phyloP scores from a whole-genome alignment of 2,113 vertebrate genomes.

The Tupaia chinensis region DNA sequence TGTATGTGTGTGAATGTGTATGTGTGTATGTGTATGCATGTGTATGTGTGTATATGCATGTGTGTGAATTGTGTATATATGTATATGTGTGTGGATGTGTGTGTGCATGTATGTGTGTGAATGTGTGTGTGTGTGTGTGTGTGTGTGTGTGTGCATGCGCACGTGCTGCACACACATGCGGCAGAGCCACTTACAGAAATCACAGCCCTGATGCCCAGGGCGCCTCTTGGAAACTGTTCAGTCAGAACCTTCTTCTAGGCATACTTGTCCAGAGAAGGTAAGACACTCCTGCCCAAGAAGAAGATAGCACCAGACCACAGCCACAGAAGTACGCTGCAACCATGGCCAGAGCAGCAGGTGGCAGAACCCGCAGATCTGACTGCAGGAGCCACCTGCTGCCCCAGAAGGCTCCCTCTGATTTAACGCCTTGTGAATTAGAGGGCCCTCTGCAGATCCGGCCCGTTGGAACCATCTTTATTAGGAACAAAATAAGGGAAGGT shows the following conservation, averaged over 20 bases:
- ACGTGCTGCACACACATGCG: background rate
- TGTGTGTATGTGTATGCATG: conserved; percentile 26
- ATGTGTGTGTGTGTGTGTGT: no score
- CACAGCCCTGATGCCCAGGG: background rate
- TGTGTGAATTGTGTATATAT: no score
- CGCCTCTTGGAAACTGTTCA: background rate
- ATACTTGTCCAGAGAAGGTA: background rate
- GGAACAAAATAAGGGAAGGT: conserved; percentile 79
- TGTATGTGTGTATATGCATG: no score
- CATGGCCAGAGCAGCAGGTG: background rate
- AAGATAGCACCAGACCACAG: background rate
- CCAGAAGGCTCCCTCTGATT: background rate
- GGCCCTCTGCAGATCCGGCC: background rate
- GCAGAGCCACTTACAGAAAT: background rate
- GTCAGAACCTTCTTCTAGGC: background rate
- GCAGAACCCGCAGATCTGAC: background rate
- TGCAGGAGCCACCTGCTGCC: background rate
- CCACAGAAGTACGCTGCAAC: background rate
- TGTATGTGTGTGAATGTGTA: background rate
- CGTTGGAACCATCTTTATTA: conserved; percentile 71
- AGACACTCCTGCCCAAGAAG: background rate
- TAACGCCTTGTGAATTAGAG: conserved; percentile 67
- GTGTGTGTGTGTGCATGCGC: background rate
- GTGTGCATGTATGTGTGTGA: background rate
- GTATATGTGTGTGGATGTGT: no score